Percentiles rank a stretch among this genome's conserved stretches.
Evolutionary conservation across 1,140 invertebrate species (phyloP).

Genomic region (Monochamus saltuarius): DNA sequence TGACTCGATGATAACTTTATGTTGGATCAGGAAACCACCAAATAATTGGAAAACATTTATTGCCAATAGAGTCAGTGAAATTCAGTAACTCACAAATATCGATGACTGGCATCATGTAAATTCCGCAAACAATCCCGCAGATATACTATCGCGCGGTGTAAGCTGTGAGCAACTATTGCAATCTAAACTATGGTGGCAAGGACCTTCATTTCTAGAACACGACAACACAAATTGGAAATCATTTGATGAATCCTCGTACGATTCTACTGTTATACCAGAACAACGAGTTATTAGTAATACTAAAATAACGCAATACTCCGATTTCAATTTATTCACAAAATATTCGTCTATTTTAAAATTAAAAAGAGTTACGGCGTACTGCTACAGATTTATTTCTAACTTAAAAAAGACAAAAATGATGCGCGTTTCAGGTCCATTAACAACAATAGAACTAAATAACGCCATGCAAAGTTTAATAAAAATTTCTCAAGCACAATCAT

Average conservation of each 20-base stretch:
- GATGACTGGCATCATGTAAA: constrained; percentile 42
- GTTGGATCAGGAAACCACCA: constrained; percentile 46
- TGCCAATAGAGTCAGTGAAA: constrained; percentile 45
- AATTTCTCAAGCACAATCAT: too few relatives aligned
- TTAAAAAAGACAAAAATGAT: background rate
- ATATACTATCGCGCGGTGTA: constrained; percentile 34
- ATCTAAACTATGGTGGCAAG: constrained; percentile 46
- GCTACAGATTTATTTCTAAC: background rate
- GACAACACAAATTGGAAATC: background rate
- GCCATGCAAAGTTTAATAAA: too few relatives aligned
- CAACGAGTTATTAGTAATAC: too few relatives aligned
- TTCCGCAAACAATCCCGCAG: constrained; percentile 39
- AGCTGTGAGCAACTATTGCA: constrained; percentile 25
- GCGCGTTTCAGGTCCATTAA: background rate
- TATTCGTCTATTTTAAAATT: constrained; percentile 8
- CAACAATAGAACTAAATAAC: too few relatives aligned
- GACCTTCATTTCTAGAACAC: constrained; percentile 27
- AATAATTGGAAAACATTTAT: constrained; percentile 45
- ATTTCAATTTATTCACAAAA: constrained; percentile 1
- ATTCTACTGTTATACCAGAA: too few relatives aligned
- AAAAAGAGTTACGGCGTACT: background rate
- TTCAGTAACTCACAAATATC: constrained; percentile 39
- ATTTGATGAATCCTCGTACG: too few relatives aligned
- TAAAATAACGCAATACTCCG: too few relatives aligned
- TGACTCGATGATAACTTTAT: constrained; percentile 47